Conservation (phyloP, 2,888 invertebrate species). For the Allophyes oxyacanthae region DNA sequence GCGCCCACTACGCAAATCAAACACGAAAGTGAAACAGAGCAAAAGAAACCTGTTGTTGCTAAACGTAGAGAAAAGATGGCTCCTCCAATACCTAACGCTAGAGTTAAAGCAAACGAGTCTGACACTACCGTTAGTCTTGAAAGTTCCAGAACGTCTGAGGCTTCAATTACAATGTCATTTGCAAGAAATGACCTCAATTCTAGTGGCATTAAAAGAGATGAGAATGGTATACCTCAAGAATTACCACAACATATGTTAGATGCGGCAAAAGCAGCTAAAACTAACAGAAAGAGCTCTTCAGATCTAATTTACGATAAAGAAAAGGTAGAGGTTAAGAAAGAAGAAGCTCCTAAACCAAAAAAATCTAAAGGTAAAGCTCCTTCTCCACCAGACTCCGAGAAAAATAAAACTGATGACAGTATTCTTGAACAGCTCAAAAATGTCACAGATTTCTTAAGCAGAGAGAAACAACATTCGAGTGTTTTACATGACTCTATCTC, state of each 20-base stretch:
- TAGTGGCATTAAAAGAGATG: constrained; percentile 90
- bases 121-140: constrained; percentile 72
- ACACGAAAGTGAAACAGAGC: constrained; percentile 86
- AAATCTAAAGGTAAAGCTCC: constrained; percentile 93
- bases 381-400: constrained; percentile 90
- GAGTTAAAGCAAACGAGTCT: constrained; percentile 79
- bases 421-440: constrained; percentile 82
- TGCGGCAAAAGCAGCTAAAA: constrained; percentile 92
- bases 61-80: constrained; percentile 86
- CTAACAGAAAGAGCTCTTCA: constrained; percentile 90
- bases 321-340: constrained; percentile 72
- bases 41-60: constrained; percentile 87
- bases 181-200: constrained; percentile 86
- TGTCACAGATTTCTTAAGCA: constrained; percentile 80
- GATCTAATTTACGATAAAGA: constrained; percentile 77
- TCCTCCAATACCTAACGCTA: constrained; percentile 85
- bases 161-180: constrained; percentile 70
- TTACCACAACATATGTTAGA: constrained; percentile 92
- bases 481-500: constrained; percentile 70
- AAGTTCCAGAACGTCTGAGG: constrained; percentile 75
- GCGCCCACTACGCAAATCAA: constrained; percentile 80
- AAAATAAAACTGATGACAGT: constrained; percentile 85
- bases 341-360: constrained; percentile 81
- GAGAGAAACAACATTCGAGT: constrained; percentile 83
- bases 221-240: constrained; percentile 91